These are phyloP conservation scores for Leptodactylus fallax DNA, from an alignment of 2,797 vertebrate genomes.

Conservation along the genomic window DNA sequence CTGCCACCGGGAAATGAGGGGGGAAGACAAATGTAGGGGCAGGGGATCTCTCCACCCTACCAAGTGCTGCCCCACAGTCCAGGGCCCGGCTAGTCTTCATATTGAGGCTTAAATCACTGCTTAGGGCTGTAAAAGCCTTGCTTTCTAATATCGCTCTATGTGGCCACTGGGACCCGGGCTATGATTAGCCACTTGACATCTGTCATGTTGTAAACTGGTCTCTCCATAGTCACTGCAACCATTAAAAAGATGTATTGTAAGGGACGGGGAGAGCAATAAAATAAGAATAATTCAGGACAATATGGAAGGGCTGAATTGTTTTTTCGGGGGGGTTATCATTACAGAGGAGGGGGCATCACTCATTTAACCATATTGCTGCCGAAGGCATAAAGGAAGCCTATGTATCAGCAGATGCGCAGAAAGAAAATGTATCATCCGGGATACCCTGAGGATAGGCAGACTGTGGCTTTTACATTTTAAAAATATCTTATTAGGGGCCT, in stretches of 20 bases:
- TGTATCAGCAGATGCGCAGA: not conserved
- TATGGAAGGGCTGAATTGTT: not conserved
- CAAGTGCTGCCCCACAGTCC: not conserved
- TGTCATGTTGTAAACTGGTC: conserved; percentile 37
- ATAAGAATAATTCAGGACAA: not conserved
- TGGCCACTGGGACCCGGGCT: conserved; percentile 51
- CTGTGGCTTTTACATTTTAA: too few relatives aligned
- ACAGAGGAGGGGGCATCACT: too few relatives aligned
- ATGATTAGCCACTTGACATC: conserved; percentile 59
- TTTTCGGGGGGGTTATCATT: not conserved
- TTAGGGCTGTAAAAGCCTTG: conserved; percentile 9
- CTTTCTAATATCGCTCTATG: conserved; percentile 55
- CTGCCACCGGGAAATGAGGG: not conserved
- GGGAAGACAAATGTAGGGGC: not conserved
- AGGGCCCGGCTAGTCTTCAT: not conserved
- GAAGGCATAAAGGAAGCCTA: too few relatives aligned
- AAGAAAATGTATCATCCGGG: not conserved
- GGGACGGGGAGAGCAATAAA: not conserved
- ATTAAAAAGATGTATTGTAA: conserved; percentile 31
- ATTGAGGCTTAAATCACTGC: conserved; percentile 55
- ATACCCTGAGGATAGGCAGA: too few relatives aligned
- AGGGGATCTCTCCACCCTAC: not conserved
- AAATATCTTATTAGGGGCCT: too few relatives aligned
- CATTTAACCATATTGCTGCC: not conserved
- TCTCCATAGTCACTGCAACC: not conserved